These are phyloP conservation scores for Campoletis raptor DNA, from an alignment of 2,888 invertebrate genomes.

Conservation along the genomic window DNA sequence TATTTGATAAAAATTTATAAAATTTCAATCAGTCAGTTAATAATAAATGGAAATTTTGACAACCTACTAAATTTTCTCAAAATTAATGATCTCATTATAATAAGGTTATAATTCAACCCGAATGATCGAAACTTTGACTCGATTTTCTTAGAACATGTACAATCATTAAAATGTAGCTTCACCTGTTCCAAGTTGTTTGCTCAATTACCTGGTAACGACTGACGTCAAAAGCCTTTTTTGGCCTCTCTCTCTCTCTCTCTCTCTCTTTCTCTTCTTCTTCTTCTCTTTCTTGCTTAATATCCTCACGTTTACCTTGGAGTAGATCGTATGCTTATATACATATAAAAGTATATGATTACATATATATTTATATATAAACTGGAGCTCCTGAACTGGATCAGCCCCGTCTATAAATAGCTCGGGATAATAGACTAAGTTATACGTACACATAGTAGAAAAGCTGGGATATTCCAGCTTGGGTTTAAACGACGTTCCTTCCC, in stretches of 20 bases:
- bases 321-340: constrained; percentile 12
- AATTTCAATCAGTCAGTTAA: neutral
- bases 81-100: neutral
- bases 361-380: constrained; percentile 24
- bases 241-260: neutral
- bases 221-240: constrained; percentile 34
- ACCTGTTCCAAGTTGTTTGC: constrained; percentile 1
- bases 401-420: constrained; percentile 51
- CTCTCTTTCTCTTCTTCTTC: neutral
- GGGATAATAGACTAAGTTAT: constrained; percentile 34
- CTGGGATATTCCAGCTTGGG: neutral
- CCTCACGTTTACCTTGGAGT: constrained; percentile 28
- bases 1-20: neutral
- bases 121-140: neutral
- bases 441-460: constrained; percentile 15
- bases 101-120: neutral
- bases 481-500: constrained; percentile 7
- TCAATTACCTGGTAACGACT: constrained; percentile 25
- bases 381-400: constrained; percentile 48
- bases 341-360: constrained; percentile 1
- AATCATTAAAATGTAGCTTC: constrained; percentile 6
- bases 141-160: neutral
- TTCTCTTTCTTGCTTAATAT: neutral
- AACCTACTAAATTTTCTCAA: neutral
- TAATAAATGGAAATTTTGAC: neutral